These are phyloP conservation scores for Centroberyx gerrardi DNA, from an alignment of 2,797 vertebrate genomes.

Conservation along the genomic window DNA sequence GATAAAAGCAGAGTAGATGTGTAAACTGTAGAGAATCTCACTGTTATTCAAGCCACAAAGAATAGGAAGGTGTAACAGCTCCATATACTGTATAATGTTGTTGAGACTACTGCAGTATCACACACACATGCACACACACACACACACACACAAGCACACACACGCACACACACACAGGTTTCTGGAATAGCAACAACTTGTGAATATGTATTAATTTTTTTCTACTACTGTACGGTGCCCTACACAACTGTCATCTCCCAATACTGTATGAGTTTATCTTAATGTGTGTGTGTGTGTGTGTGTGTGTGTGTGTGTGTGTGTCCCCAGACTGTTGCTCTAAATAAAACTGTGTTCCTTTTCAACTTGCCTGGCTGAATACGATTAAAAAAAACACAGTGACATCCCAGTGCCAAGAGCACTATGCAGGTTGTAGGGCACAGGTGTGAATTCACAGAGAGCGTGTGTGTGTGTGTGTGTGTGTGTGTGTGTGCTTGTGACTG, in stretches of 20 bases:
- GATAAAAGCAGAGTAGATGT: too few relatives aligned
- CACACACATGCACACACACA: too few relatives aligned
- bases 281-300: background rate
- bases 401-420: background rate
- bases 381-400: background rate
- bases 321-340: slow-evolving; percentile 21
- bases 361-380: slow-evolving; percentile 27
- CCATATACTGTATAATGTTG: too few relatives aligned
- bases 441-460: background rate
- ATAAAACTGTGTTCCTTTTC: slow-evolving; percentile 7
- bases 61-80: too few relatives aligned
- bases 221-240: background rate
- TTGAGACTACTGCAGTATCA: too few relatives aligned
- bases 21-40: too few relatives aligned
- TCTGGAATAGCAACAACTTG: too few relatives aligned
- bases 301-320: slow-evolving; percentile 8
- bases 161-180: too few relatives aligned
- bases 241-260: background rate
- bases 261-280: background rate
- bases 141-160: too few relatives aligned
- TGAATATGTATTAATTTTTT: too few relatives aligned
- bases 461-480: background rate
- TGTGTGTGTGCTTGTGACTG: background rate
- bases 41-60: too few relatives aligned
- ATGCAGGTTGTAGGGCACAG: background rate